phyloP scores from a whole-genome alignment of 2,113 vertebrate genomes.

The Donacobius atricapilla region DNA sequence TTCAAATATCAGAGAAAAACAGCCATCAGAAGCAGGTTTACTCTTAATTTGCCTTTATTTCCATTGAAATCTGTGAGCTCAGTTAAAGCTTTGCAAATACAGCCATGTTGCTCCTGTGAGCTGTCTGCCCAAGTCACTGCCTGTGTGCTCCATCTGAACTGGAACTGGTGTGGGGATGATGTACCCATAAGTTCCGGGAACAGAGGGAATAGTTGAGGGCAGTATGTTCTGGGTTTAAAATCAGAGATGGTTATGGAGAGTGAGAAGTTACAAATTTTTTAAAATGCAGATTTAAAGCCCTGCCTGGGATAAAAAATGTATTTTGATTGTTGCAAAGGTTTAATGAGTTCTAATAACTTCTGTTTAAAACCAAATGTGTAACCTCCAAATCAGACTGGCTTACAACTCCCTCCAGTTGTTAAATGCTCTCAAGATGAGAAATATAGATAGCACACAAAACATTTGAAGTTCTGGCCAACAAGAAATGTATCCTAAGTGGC shows the following conservation, averaged over 20 bases:
- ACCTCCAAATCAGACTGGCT: background rate
- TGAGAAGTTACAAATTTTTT: background rate
- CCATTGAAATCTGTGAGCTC: background rate
- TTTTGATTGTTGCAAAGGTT: background rate
- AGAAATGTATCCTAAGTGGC: conserved; percentile 53
- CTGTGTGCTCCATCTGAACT: background rate
- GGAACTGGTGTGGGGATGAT: background rate
- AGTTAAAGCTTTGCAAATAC: background rate
- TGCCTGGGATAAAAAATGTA: background rate
- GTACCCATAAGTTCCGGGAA: background rate
- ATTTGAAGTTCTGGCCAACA: conserved; percentile 45
- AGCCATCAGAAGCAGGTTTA: background rate
- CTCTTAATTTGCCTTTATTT: background rate
- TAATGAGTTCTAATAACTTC: conserved; percentile 18
- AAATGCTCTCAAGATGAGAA: conserved; percentile 19
- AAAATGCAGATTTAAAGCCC: background rate
- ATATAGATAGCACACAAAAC: background rate
- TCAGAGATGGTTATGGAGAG: background rate
- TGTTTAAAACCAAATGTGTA: conserved; percentile 10
- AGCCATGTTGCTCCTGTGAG: background rate
- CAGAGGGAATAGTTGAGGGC: background rate
- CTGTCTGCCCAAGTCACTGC: background rate
- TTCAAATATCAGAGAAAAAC: background rate
- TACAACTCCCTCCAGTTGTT: background rate
- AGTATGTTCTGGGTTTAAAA: background rate